Conservation (phyloP, 2,888 invertebrate species). For the Erebia palarica region DNA sequence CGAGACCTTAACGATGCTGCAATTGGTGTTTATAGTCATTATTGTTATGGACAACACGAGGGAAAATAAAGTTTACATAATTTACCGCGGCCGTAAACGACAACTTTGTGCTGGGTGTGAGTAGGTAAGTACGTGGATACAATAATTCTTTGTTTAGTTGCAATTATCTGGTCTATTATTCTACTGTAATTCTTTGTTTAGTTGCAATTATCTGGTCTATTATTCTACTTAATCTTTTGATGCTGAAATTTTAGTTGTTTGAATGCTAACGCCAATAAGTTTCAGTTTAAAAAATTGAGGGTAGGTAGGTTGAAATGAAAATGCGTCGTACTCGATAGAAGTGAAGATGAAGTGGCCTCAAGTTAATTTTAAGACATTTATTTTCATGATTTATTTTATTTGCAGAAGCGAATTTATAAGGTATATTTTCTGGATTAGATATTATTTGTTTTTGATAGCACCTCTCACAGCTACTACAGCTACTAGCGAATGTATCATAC, state of each 20-base stretch:
- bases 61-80: slow-evolving; percentile 6
- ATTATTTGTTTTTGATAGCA: background rate
- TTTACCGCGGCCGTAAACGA: background rate
- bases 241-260: background rate
- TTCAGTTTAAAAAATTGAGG: no score
- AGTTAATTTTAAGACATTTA: background rate
- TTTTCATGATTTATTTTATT: background rate
- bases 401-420: background rate
- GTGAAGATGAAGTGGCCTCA: no score
- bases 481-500: no score
- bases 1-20: slow-evolving; percentile 45
- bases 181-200: background rate
- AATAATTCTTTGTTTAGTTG: background rate
- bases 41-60: background rate
- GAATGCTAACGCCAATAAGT: no score
- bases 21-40: background rate
- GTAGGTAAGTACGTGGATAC: background rate
- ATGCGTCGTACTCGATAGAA: no score
- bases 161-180: background rate
- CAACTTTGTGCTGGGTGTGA: background rate
- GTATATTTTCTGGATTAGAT: background rate
- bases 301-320: no score
- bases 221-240: background rate
- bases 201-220: background rate
- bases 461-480: no score